Conservation (phyloP, 2,797 vertebrate genomes). For the Tokudaia tokunoshimensis region DNA sequence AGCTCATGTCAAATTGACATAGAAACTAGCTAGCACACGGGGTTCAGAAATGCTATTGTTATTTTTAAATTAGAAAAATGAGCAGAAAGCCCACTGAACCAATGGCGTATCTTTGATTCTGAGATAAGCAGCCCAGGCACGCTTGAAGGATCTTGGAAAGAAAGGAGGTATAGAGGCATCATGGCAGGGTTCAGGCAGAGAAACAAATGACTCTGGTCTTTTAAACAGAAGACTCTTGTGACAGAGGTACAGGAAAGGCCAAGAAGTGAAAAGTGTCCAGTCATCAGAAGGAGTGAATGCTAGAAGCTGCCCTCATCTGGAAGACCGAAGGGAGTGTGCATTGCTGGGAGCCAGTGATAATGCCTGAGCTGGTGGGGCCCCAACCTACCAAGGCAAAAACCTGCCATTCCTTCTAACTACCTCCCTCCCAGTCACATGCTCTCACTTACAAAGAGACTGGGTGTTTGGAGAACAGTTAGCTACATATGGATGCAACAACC, state of each 20-base stretch:
- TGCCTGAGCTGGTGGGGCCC: neutral
- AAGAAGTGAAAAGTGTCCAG: neutral
- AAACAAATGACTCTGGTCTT: neutral
- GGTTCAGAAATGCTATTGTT: neutral
- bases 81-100: neutral
- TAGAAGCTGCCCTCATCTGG: neutral
- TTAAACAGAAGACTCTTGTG: neutral
- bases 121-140: neutral
- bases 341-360: neutral
- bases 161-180: neutral
- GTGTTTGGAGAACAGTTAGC: neutral
- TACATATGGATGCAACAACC: accelerated
- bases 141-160: neutral
- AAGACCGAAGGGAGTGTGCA: neutral
- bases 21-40: neutral
- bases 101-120: neutral
- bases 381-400: too few species aligned
- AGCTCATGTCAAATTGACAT: neutral
- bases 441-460: neutral
- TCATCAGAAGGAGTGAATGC: neutral
- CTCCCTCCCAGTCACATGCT: neutral
- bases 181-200: neutral
- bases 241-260: neutral
- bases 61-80: conserved; percentile 30
- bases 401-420: too few species aligned